Evolutionary conservation across 2,113 vertebrate genomes (phyloP).

Genomic region (Casuarius casuarius): DNA sequence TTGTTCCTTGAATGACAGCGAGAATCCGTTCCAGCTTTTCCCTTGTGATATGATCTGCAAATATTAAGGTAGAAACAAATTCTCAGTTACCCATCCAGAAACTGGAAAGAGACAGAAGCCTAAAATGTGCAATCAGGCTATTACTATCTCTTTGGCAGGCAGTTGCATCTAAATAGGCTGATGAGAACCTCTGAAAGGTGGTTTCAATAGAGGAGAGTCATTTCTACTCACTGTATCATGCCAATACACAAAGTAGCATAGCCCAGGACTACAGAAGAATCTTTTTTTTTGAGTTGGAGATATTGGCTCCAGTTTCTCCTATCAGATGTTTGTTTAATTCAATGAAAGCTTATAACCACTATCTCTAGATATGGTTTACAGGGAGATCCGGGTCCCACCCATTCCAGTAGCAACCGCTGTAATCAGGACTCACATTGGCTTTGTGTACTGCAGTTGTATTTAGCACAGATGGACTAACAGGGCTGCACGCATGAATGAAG

Average conservation of each 20-base stretch:
- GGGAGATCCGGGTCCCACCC: background rate
- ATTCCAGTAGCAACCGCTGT: background rate
- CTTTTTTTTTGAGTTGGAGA: background rate
- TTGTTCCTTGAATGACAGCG: slow-evolving; percentile 89
- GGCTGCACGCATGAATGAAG: background rate
- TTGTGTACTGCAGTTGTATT: background rate
- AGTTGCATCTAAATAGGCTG: background rate
- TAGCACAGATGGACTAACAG: fast-evolving
- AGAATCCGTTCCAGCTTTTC: slow-evolving; percentile 90
- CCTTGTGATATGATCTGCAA: slow-evolving; percentile 88
- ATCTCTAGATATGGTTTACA: background rate
- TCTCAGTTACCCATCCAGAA: slow-evolving; percentile 4
- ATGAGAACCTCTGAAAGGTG: background rate
- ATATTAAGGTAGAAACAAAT: slow-evolving; percentile 3
- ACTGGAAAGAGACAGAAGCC: background rate
- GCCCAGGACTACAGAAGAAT: background rate
- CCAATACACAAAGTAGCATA: background rate
- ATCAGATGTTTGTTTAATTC: background rate
- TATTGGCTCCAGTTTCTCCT: background rate
- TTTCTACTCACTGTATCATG: background rate
- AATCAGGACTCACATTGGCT: background rate
- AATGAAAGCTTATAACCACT: background rate
- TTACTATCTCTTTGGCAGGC: background rate
- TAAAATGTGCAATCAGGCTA: background rate
- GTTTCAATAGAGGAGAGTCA: background rate